Base-by-base conservation (phyloP, 2,888 invertebrate species). In the Epicampocera succincta region DNA sequence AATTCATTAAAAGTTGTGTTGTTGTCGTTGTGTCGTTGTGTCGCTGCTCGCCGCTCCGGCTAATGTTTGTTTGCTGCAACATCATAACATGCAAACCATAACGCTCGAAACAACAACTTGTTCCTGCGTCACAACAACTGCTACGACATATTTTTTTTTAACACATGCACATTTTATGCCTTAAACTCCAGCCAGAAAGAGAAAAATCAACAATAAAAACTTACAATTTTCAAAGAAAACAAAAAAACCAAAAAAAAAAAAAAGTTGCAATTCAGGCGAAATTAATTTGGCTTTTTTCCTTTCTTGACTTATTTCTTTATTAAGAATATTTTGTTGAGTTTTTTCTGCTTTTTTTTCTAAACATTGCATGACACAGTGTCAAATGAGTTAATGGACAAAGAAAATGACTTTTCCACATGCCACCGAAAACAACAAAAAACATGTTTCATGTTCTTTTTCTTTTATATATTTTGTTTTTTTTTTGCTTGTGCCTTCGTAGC, bases 321-420 rank as follows among this genome's bases (percentile, higher is more conserved):
- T 25, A 40, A 42, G 15, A 13, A 33, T 79, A 54, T 42, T 21
- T 11, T 42, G n/a, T n/a, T n/a, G n/a, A n/a, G n/a, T n/a, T n/a
- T n/a, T n/a, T n/a, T n/a, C n/a, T n/a, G n/a, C n/a, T 68, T 42
- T 60, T 50, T 38, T n/a, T 48, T 60, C 46, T 61, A 15, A 69
- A 74, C 72, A 54, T 83, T 82, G 83, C 84, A 80, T 74, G 85
- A 83, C 84, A 83, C 76, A 75, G 84, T 85, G 84, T 80, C 85
- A 85, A 85, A 84, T 84, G 80, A 68, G 71, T 77, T 84, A 85
- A 85, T 83, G 83, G 66, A 73, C 74, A 81, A 66, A 80, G 83
- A 79, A 85, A 86, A 86, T 85, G 82, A 85, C 84, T 84, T 85
- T 82, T 85, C 80, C 77, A 77, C 83, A 83, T 83, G 83, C 83